Base-by-base conservation (phyloP, 2,113 vertebrate species). In the Oreochromis niloticus region DNA sequence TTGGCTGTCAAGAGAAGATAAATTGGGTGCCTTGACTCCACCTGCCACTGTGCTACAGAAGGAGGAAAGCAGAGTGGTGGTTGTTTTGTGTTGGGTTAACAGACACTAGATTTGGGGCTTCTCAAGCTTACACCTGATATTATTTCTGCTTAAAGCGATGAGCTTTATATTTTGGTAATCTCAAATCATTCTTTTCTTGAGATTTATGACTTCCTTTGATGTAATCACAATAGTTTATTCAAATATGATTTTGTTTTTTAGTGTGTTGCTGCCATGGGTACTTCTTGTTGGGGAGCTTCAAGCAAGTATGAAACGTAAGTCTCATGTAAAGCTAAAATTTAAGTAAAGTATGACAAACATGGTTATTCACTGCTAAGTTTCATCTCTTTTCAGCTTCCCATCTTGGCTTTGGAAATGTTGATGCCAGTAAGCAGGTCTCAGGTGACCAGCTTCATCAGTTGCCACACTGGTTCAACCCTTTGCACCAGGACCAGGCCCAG, bases 211-310 rank as follows among this genome's bases (percentile, higher is more conserved):
- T 34, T 9, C 16, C 9, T 82, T 73, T 16, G 14, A 50, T 10
- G 2, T 13, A 2, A 11, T 14, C 14, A n/a, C 27, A 16, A 6
- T 3, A 12, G 1, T 1, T 52, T 27, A 10, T 59, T 59, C 34
- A 19, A 81, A 34, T 6, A 12, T 78, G n/a, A 46, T 22, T 80
- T 43, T 43, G 16, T 34, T 32, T 46, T 61, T 19, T 79, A 87
- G 83, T 34, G 32, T 80, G n/a, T 12, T 71, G 22, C 39, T 90
- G 2, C 71, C 66, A 22, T 87, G 82, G 85, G 24, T 90, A 52
- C 57, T 87, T 5, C 48, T 71, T 30, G 8, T 52, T 80, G 86
- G 83, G 52, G 71, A 59, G 55, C 79, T 87, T 4, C 68, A 71
- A 52, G 83, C 82, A 82, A 59, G 48, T 24, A 24, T 32, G 7